phyloP scores from a whole-genome alignment of 1,140 invertebrate species.

The Meloidogyne chitwoodi region DNA sequence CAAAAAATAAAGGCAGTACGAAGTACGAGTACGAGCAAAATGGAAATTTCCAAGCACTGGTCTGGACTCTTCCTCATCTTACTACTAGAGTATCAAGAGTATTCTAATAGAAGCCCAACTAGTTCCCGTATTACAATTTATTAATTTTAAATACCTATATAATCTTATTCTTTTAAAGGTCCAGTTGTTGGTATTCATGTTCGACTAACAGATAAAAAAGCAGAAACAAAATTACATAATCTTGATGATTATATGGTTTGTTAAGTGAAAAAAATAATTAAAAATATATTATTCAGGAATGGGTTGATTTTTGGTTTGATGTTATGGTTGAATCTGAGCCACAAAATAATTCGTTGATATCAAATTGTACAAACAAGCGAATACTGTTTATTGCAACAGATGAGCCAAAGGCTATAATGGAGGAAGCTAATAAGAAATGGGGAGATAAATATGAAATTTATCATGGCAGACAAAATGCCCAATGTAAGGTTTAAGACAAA shows the following conservation, averaged over 20 bases:
- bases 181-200: constrained; percentile 77
- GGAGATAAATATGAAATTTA: constrained; percentile 14
- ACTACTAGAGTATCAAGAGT: too few relatives aligned
- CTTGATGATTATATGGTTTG: constrained; percentile 91
- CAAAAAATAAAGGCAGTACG: too few relatives aligned
- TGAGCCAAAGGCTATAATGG: constrained; percentile 62
- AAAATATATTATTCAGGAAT: not conserved
- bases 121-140: too few relatives aligned
- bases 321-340: not conserved
- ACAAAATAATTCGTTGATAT: not conserved
- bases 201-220: constrained; percentile 92
- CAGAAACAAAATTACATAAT: constrained; percentile 88
- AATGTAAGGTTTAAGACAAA: not conserved
- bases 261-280: constrained; percentile 70
- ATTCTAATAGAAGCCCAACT: too few relatives aligned
- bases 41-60: too few relatives aligned
- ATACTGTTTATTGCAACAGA: constrained; percentile 66
- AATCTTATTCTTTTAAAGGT: constrained; percentile 27
- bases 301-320: not conserved
- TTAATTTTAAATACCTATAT: too few relatives aligned
- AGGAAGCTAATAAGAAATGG: constrained; percentile 64
- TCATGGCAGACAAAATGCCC: not conserved
- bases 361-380: not conserved
- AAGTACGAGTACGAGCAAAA: too few relatives aligned
- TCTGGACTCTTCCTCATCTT: too few relatives aligned